Percentiles rank a stretch among this genome's conserved stretches.
Conservation (phyloP, 2,113 vertebrate species). For the Sialia sialis region DNA sequence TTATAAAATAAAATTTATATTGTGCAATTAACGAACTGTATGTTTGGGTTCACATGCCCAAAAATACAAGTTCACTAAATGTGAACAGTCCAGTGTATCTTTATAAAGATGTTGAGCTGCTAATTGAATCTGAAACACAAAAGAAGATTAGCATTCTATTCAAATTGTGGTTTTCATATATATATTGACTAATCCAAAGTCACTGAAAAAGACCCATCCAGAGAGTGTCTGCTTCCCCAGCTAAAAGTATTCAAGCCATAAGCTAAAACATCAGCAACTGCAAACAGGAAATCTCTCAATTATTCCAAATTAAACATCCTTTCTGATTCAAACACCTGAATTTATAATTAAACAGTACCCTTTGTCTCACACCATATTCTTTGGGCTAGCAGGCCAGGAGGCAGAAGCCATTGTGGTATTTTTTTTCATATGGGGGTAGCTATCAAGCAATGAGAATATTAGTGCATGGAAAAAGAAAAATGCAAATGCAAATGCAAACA, state of each 20-base stretch:
- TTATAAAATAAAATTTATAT: not conserved
- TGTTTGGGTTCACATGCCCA: not conserved
- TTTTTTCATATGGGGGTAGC: not conserved
- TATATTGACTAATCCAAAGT: not conserved
- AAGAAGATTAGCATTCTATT: not conserved
- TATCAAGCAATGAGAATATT: not conserved
- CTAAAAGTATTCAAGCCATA: not conserved
- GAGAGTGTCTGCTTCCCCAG: not conserved
- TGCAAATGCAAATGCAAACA: not conserved
- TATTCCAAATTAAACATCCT: not conserved
- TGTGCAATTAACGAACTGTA: not conserved
- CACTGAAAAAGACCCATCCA: not conserved
- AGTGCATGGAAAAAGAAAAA: not conserved
- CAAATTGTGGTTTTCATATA: not conserved
- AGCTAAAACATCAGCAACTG: not conserved
- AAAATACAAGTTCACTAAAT: not conserved
- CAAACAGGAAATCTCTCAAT: not conserved
- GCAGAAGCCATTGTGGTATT: fast-evolving
- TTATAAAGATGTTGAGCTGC: not conserved
- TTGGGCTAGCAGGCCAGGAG: not conserved
- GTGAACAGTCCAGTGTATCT: not conserved
- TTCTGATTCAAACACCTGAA: not conserved
- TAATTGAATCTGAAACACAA: not conserved
- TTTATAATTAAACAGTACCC: not conserved
- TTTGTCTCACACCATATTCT: not conserved